These are phyloP conservation scores for Seladonia tumulorum DNA, from an alignment of 2,888 invertebrate genomes.

Conservation along the genomic window DNA sequence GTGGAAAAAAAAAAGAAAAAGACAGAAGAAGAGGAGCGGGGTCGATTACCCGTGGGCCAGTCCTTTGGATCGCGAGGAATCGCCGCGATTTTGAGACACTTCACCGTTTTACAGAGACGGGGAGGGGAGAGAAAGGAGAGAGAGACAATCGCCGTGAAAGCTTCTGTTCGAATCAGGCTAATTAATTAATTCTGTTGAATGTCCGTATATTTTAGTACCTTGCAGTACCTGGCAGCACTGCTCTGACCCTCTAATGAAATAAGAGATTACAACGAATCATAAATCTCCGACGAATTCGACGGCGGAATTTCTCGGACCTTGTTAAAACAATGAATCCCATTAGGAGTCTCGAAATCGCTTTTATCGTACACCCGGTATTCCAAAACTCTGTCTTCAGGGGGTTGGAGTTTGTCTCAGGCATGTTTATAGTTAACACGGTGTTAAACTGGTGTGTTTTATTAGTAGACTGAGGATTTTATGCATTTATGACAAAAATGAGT, in stretches of 20 bases:
- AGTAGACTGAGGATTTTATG: too few relatives aligned
- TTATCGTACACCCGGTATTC: not conserved
- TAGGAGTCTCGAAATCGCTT: not conserved
- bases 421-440: not conserved
- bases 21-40: not conserved
- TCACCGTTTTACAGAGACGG: not conserved
- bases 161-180: not conserved
- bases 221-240: not conserved
- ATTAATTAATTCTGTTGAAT: not conserved
- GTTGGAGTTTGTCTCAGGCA: not conserved
- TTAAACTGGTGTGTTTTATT: too few relatives aligned
- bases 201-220: constrained; percentile 9
- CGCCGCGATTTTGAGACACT: not conserved
- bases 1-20: not conserved
- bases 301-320: not conserved
- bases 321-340: not conserved
- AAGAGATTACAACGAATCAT: not conserved
- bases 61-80: constrained; percentile 17
- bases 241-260: not conserved
- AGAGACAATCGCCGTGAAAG: constrained; percentile 7
- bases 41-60: constrained; percentile 30
- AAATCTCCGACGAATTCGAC: not conserved
- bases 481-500: too few relatives aligned
- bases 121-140: too few relatives aligned
- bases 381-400: not conserved